Evolutionary conservation across 2,113 vertebrate species (phyloP), one percentile per base, ranked within the genome.

Genomic region (Microcebus tavaratra): DNA sequence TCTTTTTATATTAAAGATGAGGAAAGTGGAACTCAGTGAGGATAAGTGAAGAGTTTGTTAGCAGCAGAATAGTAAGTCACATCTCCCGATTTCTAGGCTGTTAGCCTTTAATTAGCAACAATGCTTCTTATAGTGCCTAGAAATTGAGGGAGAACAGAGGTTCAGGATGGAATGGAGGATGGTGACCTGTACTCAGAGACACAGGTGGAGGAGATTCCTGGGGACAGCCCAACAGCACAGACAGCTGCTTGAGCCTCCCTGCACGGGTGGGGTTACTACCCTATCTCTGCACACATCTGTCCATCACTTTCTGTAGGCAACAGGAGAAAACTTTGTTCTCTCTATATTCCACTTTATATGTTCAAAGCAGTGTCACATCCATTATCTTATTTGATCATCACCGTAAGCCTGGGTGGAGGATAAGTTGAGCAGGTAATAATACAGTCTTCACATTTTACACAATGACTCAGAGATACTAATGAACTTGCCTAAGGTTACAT

Each of bases 1-100:
- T 61, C 31, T 39, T 36, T 63, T 72, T 61, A 31, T 45, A 13
- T 36, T 50, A 31, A 92, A 84, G 57, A 50, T 50, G 34, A 61
- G 23, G 9, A 75, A 31, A 48, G 14, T 12, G 1, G 57, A 45
- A 50, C 12, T 15, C 15, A 4, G 2, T 0, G 2, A 63, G 12
- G 55, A 27, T 23, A 82, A 59, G 6, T 25, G 10, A 48, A 65
- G 42, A 61, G 53, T 17, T 36, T 27, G 29, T 82, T 8, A 59
- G 53, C 3, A 18, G 31, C 39, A 73, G 45, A 53, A 76, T 18
- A 57, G 85, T 3, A 13, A 76, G 3, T 48, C 12, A 13, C 42
- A 61, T 20, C 12, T 55, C 42, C 42, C 45, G 27, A 36, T 50
- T 65, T 87, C 61, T 59, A 25, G 18, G 36, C 27, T 45, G 15